phyloP scores from a whole-genome alignment of 2,888 invertebrate species.

The Dusona sp. region DNA sequence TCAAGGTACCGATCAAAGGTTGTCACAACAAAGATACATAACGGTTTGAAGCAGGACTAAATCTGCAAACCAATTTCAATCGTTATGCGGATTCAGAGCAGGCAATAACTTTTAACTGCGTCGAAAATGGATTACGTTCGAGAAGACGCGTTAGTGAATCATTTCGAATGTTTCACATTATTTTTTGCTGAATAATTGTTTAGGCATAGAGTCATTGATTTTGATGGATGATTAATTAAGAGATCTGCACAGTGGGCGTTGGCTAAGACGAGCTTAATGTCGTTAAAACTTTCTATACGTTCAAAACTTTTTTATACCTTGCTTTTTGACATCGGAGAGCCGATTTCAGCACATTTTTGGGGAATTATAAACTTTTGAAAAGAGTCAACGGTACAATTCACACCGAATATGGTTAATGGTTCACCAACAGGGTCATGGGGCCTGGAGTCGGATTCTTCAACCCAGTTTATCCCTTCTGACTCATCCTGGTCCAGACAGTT shows the following conservation, averaged over 20 bases:
- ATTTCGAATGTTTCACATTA: not conserved
- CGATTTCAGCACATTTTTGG: not conserved
- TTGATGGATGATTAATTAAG: not conserved
- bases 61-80: not conserved
- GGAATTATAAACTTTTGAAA: not conserved
- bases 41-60: not conserved
- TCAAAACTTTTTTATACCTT: not conserved
- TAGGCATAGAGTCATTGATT: not conserved
- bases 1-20: not conserved
- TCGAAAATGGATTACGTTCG: not conserved
- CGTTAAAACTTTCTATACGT: not conserved
- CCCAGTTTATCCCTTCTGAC: not conserved
- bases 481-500: slow-evolving; percentile 3
- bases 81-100: not conserved
- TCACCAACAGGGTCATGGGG: not conserved
- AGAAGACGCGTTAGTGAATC: not conserved
- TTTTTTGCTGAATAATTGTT: not conserved
- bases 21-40: not conserved
- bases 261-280: not conserved
- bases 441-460: not conserved
- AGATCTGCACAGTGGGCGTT: not conserved
- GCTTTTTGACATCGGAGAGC: not conserved
- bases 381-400: not conserved
- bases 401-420: not conserved
- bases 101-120: not conserved